These are phyloP conservation scores for Tachysurus vachellii DNA, from an alignment of 2,113 vertebrate genomes.

Conservation along the genomic window DNA sequence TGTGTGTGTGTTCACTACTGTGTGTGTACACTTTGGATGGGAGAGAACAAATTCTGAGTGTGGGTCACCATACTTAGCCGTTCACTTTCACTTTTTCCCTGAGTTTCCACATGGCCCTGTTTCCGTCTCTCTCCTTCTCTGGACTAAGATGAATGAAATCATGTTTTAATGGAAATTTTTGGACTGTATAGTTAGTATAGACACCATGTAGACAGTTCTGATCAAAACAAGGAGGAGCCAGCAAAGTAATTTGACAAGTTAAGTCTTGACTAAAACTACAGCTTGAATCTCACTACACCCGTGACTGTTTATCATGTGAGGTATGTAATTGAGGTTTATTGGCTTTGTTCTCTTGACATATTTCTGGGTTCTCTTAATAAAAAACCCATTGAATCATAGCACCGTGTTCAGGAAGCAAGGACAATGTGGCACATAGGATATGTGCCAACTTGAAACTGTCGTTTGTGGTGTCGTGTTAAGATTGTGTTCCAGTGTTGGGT, in stretches of 20 bases:
- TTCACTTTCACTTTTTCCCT: no score
- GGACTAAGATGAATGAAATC: slow-evolving; percentile 57
- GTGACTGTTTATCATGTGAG: background rate
- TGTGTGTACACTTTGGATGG: no score
- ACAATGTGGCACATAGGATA: background rate
- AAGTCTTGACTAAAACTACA: background rate
- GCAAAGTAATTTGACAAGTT: background rate
- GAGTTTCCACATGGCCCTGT: slow-evolving; percentile 42
- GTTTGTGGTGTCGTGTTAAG: background rate
- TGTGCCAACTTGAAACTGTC: background rate
- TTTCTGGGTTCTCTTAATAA: background rate
- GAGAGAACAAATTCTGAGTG: no score
- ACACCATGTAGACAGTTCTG: slow-evolving; percentile 17
- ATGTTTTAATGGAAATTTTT: slow-evolving; percentile 57
- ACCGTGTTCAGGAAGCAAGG: background rate
- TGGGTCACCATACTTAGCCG: no score
- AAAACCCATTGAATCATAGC: background rate
- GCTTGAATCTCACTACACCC: background rate
- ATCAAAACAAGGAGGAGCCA: slow-evolving; percentile 13
- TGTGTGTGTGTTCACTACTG: no score
- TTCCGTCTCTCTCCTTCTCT: background rate
- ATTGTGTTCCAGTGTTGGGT: slow-evolving; percentile 5
- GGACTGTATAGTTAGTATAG: slow-evolving; percentile 43
- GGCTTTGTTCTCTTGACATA: background rate
- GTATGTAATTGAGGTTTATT: background rate